Base-by-base conservation (phyloP, 2,797 vertebrate genomes). In the Heliangelus exortis region DNA sequence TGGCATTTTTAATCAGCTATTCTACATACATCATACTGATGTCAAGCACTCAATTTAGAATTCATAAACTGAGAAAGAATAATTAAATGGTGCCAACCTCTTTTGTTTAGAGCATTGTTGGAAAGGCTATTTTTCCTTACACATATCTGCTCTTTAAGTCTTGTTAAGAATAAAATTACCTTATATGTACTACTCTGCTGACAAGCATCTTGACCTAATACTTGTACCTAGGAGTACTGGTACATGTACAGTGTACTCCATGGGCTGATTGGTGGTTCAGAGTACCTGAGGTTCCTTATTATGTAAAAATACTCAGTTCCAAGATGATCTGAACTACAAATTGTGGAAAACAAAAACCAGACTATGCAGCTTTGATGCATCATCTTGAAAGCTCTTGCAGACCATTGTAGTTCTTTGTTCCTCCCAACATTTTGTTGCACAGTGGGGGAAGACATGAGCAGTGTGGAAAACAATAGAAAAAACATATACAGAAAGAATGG, bases 221-320 rank as follows among this genome's bases (percentile, higher is more conserved):
- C 47, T 78, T 74, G 10, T 67, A 41, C 9, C 3, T 47, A 26
- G 33, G 21, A 61, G 7, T 61, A 28, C 25, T 51, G 7, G 13
- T 48, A 7, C 7, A 8, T 11, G 43, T 67, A n/a, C 3, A 21
- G 19, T 54, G 10, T 78, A 10, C 3, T 77, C 31, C 0, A 0
- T 54, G 26, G 8, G 7, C 7, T 22, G 12, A 14, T 85, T 28
- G 15, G 14, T 67, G 50, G 17, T 10, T 53, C 17, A 9, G 0
- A 55, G 19, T 78, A 41, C 28, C 19, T 48, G 31, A 59, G 17
- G 9, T 58, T 74, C 21, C 33, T 63, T 63, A 8, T 0, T 1
- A 23, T 1, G 1, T 66, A n/a, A 74, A 91, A 91, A 28, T 34
- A 45, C 5, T 25, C 6, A 51, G 33, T 9, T 89, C 33, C 33